phyloP scores from a whole-genome alignment of 2,888 invertebrate species.

The Cephus sareptanus region DNA sequence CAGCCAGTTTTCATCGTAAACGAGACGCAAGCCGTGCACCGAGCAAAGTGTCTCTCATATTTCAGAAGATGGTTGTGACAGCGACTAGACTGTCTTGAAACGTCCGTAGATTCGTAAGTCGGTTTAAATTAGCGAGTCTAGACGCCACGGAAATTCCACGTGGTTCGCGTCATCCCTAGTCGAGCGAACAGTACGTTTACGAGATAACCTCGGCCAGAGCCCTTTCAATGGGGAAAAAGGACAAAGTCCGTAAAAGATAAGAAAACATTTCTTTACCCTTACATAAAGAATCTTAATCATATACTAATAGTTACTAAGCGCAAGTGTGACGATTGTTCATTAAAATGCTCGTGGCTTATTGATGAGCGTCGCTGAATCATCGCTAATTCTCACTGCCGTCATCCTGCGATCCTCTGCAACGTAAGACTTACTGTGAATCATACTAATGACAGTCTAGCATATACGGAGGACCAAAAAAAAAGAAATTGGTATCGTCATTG shows the following conservation, averaged over 20 bases:
- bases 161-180: slow-evolving; percentile 15
- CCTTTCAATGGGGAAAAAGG: not conserved
- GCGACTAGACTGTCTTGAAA: slow-evolving; percentile 36
- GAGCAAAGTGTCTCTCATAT: slow-evolving; percentile 41
- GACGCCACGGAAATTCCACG: slow-evolving; percentile 51
- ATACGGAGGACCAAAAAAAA: not conserved
- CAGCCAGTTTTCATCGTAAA: slow-evolving; percentile 5
- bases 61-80: slow-evolving; percentile 43
- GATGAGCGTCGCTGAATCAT: not conserved
- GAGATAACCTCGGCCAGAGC: not conserved
- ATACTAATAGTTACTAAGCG: not conserved
- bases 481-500: not conserved
- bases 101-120: slow-evolving; percentile 38
- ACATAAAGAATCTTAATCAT: not conserved
- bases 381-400: not conserved
- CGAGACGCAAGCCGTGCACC: not conserved
- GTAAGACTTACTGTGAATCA: not conserved
- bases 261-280: not conserved
- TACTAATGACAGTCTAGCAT: not conserved
- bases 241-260: not conserved
- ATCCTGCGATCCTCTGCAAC: not conserved
- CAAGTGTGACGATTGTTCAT: not conserved
- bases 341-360: not conserved
- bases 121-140: slow-evolving; percentile 57
- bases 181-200: not conserved